Percentiles rank a stretch among this genome's conserved stretches.
These are phyloP conservation scores for Gallinago jamesoni DNA, from an alignment of 2,113 vertebrate genomes.

Conservation along the genomic window DNA sequence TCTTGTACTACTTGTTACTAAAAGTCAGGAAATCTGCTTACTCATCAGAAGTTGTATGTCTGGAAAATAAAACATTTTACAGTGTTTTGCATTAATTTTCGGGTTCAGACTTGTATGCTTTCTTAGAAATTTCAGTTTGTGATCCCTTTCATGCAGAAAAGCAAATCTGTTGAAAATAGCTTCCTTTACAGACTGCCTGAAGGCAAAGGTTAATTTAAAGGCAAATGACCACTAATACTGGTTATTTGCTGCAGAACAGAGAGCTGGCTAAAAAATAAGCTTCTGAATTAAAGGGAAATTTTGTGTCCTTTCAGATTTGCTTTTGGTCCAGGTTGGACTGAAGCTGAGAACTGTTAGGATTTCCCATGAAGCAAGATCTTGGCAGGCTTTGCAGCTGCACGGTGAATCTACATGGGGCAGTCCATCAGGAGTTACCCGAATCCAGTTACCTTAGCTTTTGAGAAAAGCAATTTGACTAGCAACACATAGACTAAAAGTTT, in stretches of 20 bases:
- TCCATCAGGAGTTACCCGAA: neutral
- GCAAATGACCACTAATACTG: neutral
- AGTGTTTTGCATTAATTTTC: neutral
- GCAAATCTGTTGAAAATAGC: neutral
- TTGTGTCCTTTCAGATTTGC: neutral
- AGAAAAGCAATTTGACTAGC: neutral
- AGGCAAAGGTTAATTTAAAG: neutral
- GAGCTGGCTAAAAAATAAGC: neutral
- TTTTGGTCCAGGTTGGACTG: neutral
- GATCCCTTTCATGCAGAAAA: neutral
- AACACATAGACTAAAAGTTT: neutral
- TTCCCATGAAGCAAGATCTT: neutral
- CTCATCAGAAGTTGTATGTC: neutral
- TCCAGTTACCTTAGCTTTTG: neutral
- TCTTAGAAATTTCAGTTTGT: neutral
- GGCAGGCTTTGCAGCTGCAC: neutral
- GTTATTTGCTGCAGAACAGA: neutral
- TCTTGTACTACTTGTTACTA: neutral
- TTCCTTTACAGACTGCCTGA: rapidly evolving
- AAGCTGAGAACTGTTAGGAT: neutral
- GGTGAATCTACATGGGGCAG: neutral
- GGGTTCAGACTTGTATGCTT: neutral
- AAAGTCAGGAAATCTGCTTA: neutral
- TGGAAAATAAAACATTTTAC: neutral
- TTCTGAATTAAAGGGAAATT: neutral